Percentiles rank a stretch among this genome's conserved stretches.
These are phyloP conservation scores for Epiblema foenella DNA, from an alignment of 2,888 invertebrate species.

Conservation along the genomic window DNA sequence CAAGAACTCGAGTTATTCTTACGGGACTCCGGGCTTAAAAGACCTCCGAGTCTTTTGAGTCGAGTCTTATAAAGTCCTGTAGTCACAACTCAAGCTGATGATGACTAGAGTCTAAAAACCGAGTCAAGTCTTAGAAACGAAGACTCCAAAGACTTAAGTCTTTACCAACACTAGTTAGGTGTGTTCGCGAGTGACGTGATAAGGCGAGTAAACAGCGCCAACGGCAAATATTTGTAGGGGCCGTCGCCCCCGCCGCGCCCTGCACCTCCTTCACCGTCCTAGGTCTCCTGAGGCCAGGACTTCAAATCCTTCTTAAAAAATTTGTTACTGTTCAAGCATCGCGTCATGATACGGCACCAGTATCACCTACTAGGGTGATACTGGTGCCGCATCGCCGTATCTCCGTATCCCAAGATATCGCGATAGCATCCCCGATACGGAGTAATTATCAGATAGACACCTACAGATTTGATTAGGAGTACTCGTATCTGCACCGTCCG, in stretches of 20 bases:
- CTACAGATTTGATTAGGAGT: constrained; percentile 79
- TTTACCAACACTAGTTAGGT: too few relatives aligned
- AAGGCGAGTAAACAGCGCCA: constrained; percentile 68
- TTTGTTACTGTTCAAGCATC: not conserved
- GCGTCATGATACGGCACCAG: constrained; percentile 16
- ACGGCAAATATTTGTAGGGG: constrained; percentile 73
- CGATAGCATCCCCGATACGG: constrained; percentile 77
- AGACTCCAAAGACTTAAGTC: too few relatives aligned
- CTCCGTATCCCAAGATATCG: constrained; percentile 66
- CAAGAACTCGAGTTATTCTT: too few relatives aligned
- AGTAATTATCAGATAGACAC: constrained; percentile 80
- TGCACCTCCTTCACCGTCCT: constrained; percentile 46
- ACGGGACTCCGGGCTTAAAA: too few relatives aligned
- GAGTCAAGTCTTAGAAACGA: too few relatives aligned
- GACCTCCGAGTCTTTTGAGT: too few relatives aligned
- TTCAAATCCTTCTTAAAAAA: constrained; percentile 10
- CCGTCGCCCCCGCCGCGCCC: constrained; percentile 53
- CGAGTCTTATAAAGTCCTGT: too few relatives aligned
- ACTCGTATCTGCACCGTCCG: constrained; percentile 62
- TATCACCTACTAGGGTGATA: constrained; percentile 18
- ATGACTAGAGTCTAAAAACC: too few relatives aligned
- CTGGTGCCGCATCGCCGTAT: constrained; percentile 54
- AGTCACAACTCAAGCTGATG: too few relatives aligned
- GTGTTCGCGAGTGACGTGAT: constrained; percentile 68
- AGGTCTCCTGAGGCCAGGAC: constrained; percentile 19